Evolutionary conservation across 2,797 vertebrate species (phyloP), one percentile per base, ranked within the genome.

Genomic region (Chanos chanos): DNA sequence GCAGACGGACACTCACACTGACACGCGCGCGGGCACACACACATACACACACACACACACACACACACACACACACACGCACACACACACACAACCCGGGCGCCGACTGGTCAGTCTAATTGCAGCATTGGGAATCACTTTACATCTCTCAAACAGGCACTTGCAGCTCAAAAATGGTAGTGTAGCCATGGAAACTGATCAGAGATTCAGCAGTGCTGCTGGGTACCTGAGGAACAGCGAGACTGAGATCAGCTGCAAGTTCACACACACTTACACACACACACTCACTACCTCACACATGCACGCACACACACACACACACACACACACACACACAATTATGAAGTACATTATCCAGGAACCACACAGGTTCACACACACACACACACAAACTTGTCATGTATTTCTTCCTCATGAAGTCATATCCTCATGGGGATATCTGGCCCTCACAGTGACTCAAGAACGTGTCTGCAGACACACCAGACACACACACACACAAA

Each of bases 181-280:
- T 69, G 68, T 77, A 74, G 34, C 64, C 72, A 74, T 74, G 64
- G 72, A 66, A 74, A 77, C 72, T 62, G 61, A 72, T 66, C 50
- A 61, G 60, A 63, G 28, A 77, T 65, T 69, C 69, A 45, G 39
- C 33, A 31, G 47, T 43, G 37, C 53, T 49, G 59, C 50, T 45
- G 63, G 62, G 65, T 27, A 43, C 49, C 64, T 64, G 41, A 37
- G 34, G 45, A 67, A 40, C 62, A 54, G 24, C 7, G 9, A 61
- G 21, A 37, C 12, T 4, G 39, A n/a, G 2, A 44, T 39, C 9
- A 7, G 19, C 12, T 7, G 7, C 28, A 49, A 49, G 61, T 64
- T 24, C 27, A 33, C 33, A 34, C 33, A 34, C 33, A 34, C 33
- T 34, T 33, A 4, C 10, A 10, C 4, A 4, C n/a, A n/a, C n/a